These are phyloP conservation scores for Mormyrus hasselquistii DNA, from an alignment of 2,797 vertebrate species.

Conservation along the genomic window DNA sequence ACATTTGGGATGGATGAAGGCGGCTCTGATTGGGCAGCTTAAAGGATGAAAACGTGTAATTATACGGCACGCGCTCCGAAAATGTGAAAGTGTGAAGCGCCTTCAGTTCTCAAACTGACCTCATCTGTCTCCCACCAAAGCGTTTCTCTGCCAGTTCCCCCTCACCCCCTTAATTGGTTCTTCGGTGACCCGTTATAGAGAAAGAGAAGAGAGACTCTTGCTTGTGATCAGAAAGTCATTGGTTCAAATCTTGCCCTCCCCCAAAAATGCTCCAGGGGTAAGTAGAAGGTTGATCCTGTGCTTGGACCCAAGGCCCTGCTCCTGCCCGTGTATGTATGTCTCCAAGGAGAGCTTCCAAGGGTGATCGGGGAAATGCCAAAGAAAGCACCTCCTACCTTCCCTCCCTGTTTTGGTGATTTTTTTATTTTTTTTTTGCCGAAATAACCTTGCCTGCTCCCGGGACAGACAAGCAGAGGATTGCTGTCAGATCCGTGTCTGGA, in stretches of 20 bases:
- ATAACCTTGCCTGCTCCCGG: slow-evolving; percentile 36
- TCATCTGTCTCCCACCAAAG: background rate
- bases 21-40: background rate
- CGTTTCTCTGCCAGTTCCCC: background rate
- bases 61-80: background rate
- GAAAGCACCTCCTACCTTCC: slow-evolving; percentile 13
- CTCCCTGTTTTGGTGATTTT: slow-evolving; percentile 1
- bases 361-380: background rate
- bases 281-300: background rate
- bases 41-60: background rate
- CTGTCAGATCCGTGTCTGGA: slow-evolving; percentile 39
- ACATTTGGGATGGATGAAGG: background rate
- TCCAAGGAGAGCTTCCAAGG: background rate
- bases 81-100: background rate
- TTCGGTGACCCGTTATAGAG: background rate
- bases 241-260: background rate
- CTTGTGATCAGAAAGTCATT: background rate
- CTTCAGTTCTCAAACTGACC: background rate
- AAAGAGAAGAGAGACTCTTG: background rate
- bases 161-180: background rate
- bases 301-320: background rate
- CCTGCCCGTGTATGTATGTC: background rate
- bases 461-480: slow-evolving; percentile 35
- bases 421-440: slow-evolving; percentile 31
- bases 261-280: background rate